Base-by-base conservation (phyloP, 1,140 invertebrate species). In the Akabosia matsudoensis region DNA sequence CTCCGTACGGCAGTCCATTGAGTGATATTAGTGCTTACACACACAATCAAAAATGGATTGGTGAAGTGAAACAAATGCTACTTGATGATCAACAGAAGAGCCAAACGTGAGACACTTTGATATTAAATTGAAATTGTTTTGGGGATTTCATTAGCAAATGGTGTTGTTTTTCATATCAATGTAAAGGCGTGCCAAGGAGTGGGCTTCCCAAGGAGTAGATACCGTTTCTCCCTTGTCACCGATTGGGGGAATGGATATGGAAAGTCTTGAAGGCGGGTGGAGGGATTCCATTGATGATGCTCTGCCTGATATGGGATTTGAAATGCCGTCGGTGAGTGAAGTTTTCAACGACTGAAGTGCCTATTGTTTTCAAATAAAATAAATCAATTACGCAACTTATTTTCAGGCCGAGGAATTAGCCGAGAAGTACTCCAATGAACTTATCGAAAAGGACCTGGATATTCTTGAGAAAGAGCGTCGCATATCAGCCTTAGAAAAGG, bases 391-490 rank as follows among this genome's bases (percentile, higher is more conserved):
- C 18, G 37, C 7, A 10, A 18, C 37, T 18, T 7, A 45, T 24
- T 56, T 30, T 10, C 61, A 61, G 54, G 54, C 54, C 13, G 61
- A 28, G 10, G 61, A 67, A 31, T 22, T 67, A n/a, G 61, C 61
- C 7, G 61, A 67, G n/a, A 67, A 67, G 61, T 67, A 67, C 28
- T 67, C 61, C 7, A 31, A 67, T 28, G 61, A 67, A n/a, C 22
- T 67, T 13, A 31, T 67, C 1, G 24, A 30, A 10, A 67, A 67
- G n/a, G 28, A 67, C 7, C 1, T 7, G 1, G 2, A 3, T 31
- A 2, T 67, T 7, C 22, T 67, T 1, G 26, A 67, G 4, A 67
- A 67, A 67, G 61, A 67, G 2, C 10, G 7, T 2, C 7, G 30
- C 13, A 67, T 67, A 7, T 30, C 22, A 7, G 28, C 28, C 3